Evolutionary conservation across 2,888 invertebrate genomes (phyloP).

Genomic region (Tenthredo notha): DNA sequence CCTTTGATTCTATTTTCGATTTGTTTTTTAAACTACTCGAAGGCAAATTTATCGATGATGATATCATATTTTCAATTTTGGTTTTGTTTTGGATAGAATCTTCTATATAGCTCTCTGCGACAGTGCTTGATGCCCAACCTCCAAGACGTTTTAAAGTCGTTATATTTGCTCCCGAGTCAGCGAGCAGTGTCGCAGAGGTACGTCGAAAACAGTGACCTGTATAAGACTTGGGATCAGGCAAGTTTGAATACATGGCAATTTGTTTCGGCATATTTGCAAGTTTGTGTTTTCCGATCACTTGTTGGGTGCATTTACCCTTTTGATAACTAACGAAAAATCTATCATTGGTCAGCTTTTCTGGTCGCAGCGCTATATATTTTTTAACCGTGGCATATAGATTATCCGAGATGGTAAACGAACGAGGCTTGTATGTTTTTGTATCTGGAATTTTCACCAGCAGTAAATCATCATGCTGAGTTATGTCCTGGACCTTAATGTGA

Average conservation of each 20-base stretch:
- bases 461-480: not conserved
- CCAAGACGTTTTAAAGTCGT: not conserved
- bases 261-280: not conserved
- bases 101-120: not conserved
- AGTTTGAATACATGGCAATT: not conserved
- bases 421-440: not conserved
- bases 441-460: not conserved
- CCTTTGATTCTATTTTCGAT: not conserved
- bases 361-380: not conserved
- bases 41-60: not conserved
- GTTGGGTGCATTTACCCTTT: not conserved
- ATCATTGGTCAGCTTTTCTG: not conserved
- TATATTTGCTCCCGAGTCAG: not conserved
- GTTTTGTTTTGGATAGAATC: not conserved
- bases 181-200: not conserved
- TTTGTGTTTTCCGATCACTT: not conserved
- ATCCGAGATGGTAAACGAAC: not conserved
- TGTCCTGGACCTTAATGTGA: not conserved
- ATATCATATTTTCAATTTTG: not conserved
- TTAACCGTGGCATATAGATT: not conserved
- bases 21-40: not conserved
- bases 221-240: not conserved
- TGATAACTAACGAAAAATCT: not conserved
- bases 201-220: not conserved
- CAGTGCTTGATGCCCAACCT: not conserved